A percentile compares a stretch with the other conserved stretches of the same genome.
Evolutionary conservation across 2,888 invertebrate genomes (phyloP).

Genomic region (Cosmia trapezina): DNA sequence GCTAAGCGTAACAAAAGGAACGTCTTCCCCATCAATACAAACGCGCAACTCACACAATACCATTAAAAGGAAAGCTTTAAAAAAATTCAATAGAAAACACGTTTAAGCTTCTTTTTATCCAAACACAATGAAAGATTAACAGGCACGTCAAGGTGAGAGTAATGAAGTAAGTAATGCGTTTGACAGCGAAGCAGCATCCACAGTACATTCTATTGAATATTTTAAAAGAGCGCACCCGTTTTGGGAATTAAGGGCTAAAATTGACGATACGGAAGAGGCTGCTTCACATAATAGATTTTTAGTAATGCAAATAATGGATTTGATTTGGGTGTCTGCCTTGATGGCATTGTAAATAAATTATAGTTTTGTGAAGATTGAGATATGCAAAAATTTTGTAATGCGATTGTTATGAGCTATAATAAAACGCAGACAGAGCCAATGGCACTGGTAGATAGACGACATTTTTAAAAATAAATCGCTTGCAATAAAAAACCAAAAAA

Average conservation of each 20-base stretch:
- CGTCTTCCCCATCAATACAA: conserved; percentile 61
- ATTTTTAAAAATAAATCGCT: conserved; percentile 33
- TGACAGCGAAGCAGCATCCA: conserved; percentile 77
- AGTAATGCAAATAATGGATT: conserved; percentile 41
- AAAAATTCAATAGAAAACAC: conserved; percentile 79
- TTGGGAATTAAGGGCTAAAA: conserved; percentile 70
- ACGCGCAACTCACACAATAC: conserved; percentile 72
- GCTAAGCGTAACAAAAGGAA: conserved; percentile 55
- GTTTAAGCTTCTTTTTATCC: conserved; percentile 75
- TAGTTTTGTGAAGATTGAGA: background rate
- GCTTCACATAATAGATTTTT: conserved; percentile 52
- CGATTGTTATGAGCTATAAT: conserved; percentile 4
- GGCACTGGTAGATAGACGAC: background rate
- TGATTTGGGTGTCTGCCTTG: conserved; percentile 19
- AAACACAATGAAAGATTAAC: conserved; percentile 86
- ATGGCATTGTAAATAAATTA: conserved; percentile 18
- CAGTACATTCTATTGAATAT: conserved; percentile 80
- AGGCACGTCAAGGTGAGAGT: conserved; percentile 81
- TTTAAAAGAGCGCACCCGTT: conserved; percentile 77
- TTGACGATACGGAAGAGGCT: conserved; percentile 46
- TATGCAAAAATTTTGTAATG: background rate
- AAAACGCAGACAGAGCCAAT: background rate
- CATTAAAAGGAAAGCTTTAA: conserved; percentile 66
- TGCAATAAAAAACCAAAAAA: conserved; percentile 32
- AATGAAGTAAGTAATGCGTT: conserved; percentile 85